These are phyloP conservation scores for Cerceris rybyensis DNA, from an alignment of 2,888 invertebrate genomes.

Conservation along the genomic window DNA sequence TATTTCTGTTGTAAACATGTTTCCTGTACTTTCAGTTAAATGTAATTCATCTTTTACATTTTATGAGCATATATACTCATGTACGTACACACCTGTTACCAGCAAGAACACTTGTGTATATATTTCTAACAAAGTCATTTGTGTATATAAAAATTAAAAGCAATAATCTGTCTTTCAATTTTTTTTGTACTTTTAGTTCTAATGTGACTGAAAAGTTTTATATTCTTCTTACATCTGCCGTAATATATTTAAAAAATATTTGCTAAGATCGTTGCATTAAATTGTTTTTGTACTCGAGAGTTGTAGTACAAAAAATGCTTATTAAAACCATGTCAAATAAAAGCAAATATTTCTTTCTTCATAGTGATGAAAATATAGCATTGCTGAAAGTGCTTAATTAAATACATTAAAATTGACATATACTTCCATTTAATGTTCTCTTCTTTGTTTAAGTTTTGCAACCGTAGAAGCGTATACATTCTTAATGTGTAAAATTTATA, in stretches of 20 bases:
- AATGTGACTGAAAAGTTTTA: conserved; percentile 40
- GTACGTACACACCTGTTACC: not conserved
- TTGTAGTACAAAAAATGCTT: not conserved
- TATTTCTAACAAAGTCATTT: conserved; percentile 15
- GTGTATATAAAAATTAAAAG: conserved; percentile 22
- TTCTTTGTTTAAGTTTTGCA: conserved; percentile 16
- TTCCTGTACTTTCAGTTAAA: conserved; percentile 1
- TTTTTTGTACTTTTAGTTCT: conserved; percentile 30
- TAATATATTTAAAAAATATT: conserved; percentile 2
- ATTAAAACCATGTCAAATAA: conserved; percentile 19
- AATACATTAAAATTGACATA: conserved; percentile 57
- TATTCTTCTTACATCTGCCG: conserved; percentile 12
- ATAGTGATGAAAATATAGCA: conserved; percentile 31
- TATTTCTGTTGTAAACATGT: conserved; percentile 4
- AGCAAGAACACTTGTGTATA: conserved; percentile 8
- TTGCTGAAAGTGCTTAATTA: conserved; percentile 30
- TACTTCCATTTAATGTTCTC: conserved; percentile 17
- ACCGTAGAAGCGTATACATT: conserved; percentile 47
- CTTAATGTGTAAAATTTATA: conserved; percentile 48
- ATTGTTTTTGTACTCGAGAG: not conserved
- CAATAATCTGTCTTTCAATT: conserved; percentile 26
- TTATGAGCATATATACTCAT: not conserved
- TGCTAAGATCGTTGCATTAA: conserved; percentile 28
- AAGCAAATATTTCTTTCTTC: conserved; percentile 17
- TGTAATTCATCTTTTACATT: too few species aligned